Percentiles rank a stretch among this genome's conserved stretches.
Evolutionary conservation across 2,113 vertebrate species (phyloP).

Genomic region (Irena cyanogastra): DNA sequence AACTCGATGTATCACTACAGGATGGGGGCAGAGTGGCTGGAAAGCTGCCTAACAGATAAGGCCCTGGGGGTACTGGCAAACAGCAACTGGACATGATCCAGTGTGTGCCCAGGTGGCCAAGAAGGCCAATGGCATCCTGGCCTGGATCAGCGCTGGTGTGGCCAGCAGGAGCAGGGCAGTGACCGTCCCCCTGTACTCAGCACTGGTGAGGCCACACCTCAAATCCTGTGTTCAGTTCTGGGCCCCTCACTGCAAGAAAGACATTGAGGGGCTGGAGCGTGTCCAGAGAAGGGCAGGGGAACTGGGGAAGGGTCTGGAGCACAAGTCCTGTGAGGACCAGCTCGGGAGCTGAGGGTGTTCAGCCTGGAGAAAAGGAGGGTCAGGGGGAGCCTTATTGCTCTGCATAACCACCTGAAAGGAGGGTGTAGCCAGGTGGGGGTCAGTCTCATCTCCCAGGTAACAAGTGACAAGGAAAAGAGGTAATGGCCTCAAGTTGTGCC

Average conservation of each 20-base stretch:
- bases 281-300: not conserved
- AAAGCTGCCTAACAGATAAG: rapidly evolving
- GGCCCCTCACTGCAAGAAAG: not conserved
- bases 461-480: not conserved
- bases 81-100: not conserved
- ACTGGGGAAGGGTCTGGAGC: not conserved
- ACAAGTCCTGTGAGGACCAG: not conserved
- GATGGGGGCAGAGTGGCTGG: not conserved
- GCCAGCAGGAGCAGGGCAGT: not conserved
- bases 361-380: not conserved
- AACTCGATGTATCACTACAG: not conserved
- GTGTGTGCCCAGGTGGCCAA: not conserved
- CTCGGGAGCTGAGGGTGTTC: not conserved
- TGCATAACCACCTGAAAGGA: rapidly evolving
- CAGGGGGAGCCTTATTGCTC: rapidly evolving
- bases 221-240: not conserved
- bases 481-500: not conserved
- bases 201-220: not conserved
- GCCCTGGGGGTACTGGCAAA: rapidly evolving
- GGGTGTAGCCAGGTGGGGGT: rapidly evolving
- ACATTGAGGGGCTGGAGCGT: not conserved
- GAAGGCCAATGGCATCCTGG: not conserved
- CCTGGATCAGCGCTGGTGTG: not conserved
- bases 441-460: rapidly evolving
- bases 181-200: not conserved